Base-by-base conservation (phyloP, 2,113 vertebrate species). In the Siniperca knerii region DNA sequence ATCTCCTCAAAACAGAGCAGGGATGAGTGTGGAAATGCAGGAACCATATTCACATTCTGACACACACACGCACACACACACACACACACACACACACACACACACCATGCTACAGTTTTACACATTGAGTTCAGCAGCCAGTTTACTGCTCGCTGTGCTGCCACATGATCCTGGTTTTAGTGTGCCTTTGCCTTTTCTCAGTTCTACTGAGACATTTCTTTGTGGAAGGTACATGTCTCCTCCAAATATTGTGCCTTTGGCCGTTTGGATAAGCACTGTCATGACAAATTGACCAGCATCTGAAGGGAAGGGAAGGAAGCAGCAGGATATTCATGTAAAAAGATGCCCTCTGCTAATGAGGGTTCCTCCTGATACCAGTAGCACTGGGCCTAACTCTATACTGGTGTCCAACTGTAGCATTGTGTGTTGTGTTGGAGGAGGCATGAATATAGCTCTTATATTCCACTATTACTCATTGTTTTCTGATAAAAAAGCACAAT, bases 391-490 rank as follows among this genome's bases (percentile, higher is more conserved):
- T 8, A 44, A 74, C 69, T 80, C 73, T 67, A 15, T 12, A 21
- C 61, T 21, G 54, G 37, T 75, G 13, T 82, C 72, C 46, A 66
- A 11, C 76, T 58, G 68, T 79, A 83, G 82, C 74, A 75, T 65
- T 83, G 83, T 68, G 70, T 84, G 75, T 21, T 58, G 57, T 79
- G 76, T 83, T 83, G 16, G 55, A 83, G 57, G 64, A 81, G 67
- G 66, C 61, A 79, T 80, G 74, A 65, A 84, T 74, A 90, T 82
- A 86, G 82, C 84, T 87, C 77, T 81, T 86, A 83, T 62, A 84
- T 92, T 90, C 79, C 66, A 89, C 84, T 75, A 66, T 85, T 57
- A 77, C 1, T 70, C 44, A 50, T 79, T 81, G 70, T 83, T 84
- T 84, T 81, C 65, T 77, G 74, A 67, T 81, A 83, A 84, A 89